Conservation (phyloP, 2,888 invertebrate genomes). For the Pecten maximus region DNA sequence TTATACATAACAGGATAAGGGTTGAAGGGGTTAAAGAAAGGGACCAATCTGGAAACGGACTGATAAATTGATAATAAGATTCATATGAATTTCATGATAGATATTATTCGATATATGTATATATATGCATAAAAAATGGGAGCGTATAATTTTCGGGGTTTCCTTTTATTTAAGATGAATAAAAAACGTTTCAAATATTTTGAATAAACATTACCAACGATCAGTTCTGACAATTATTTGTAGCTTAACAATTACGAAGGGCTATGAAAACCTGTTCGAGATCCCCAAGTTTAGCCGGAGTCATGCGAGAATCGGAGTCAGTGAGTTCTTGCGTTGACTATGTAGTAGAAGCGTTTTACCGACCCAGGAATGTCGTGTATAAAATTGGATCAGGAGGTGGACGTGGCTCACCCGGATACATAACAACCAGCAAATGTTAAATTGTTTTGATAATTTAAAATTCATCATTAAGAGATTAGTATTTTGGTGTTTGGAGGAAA, state of each 20-base stretch:
- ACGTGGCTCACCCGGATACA: not conserved
- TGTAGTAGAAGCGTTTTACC: not conserved
- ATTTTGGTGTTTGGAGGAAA: not conserved
- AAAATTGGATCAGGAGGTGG: conserved; percentile 21
- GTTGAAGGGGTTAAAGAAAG: not conserved
- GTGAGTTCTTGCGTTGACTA: not conserved
- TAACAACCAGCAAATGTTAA: conserved; percentile 28
- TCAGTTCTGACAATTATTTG: too few relatives aligned
- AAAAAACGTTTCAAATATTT: too few relatives aligned
- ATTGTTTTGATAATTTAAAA: conserved; percentile 35
- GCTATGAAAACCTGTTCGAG: not conserved
- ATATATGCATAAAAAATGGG: too few relatives aligned
- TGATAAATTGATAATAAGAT: too few relatives aligned
- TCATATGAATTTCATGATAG: too few relatives aligned
- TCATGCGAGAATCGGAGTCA: not conserved
- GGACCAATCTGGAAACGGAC: not conserved
- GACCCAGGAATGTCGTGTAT: conserved; percentile 14
- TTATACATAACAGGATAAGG: not conserved
- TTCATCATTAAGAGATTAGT: conserved; percentile 30
- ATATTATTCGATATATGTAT: too few relatives aligned
- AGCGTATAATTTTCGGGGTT: too few relatives aligned
- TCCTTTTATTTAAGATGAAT: too few relatives aligned
- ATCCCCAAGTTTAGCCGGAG: not conserved
- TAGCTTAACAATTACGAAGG: not conserved
- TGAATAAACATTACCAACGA: too few relatives aligned